Conservation (phyloP, 2,113 vertebrate species). For the Vanacampus margaritifer region DNA sequence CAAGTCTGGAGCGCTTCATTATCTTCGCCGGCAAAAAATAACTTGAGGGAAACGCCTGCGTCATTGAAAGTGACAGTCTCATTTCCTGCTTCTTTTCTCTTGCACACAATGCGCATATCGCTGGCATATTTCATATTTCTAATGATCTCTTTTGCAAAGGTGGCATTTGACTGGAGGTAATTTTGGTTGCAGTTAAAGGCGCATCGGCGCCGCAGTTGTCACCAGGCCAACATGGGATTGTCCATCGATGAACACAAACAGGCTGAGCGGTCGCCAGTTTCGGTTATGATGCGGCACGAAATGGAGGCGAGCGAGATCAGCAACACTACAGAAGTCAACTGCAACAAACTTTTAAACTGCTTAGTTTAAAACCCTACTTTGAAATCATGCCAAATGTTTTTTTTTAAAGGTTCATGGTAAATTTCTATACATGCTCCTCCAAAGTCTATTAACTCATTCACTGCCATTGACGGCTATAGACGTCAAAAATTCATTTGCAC, state of each 20-base stretch:
- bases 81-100: constrained; percentile 64
- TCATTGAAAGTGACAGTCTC: constrained; percentile 66
- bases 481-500: too few relatives aligned
- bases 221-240: constrained; percentile 4
- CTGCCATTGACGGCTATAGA: too few relatives aligned
- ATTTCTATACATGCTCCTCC: too few relatives aligned
- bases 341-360: too few relatives aligned
- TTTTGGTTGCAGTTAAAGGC: constrained; percentile 45
- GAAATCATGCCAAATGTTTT: too few relatives aligned
- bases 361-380: too few relatives aligned
- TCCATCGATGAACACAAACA: constrained; percentile 26
- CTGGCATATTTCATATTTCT: constrained; percentile 55
- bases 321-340: too few relatives aligned
- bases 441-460: too few relatives aligned
- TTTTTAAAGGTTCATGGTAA: too few relatives aligned
- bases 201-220: constrained; percentile 29
- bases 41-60: constrained; percentile 56
- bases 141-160: constrained; percentile 43
- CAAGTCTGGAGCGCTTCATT: constrained; percentile 62
- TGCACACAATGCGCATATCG: constrained; percentile 59
- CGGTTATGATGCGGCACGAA: neutral
- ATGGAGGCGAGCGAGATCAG: too few relatives aligned
- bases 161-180: constrained; percentile 27
- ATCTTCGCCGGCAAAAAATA: constrained; percentile 49
- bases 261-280: neutral